Percentiles rank a stretch among this genome's conserved stretches.
These are phyloP conservation scores for Phaedon cochleariae DNA, from an alignment of 2,888 invertebrate species.

Conservation along the genomic window DNA sequence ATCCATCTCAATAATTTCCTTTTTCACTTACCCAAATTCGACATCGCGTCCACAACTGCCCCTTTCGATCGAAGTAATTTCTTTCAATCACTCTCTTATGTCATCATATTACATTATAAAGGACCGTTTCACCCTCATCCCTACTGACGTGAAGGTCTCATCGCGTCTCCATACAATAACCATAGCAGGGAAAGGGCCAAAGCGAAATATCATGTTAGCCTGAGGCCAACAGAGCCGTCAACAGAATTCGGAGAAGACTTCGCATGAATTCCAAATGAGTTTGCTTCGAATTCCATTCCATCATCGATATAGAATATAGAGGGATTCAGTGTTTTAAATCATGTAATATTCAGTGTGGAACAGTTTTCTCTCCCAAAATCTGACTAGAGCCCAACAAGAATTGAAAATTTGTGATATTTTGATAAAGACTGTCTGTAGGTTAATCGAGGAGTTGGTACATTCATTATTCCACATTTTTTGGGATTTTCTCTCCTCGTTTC, in stretches of 20 bases:
- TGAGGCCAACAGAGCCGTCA: slow-evolving; percentile 7
- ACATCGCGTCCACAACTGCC: neutral
- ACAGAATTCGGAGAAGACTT: neutral
- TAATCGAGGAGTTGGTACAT: no score
- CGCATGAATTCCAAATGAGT: neutral
- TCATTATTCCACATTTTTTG: no score
- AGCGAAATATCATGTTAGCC: slow-evolving; percentile 21
- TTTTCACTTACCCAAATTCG: neutral
- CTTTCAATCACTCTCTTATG: slow-evolving; percentile 2
- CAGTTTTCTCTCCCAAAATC: neutral
- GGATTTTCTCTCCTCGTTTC: no score
- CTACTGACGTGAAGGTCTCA: neutral
- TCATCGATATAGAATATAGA: neutral
- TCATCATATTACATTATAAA: neutral
- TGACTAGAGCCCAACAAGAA: no score
- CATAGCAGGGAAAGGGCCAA: slow-evolving; percentile 11
- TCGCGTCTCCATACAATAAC: neutral
- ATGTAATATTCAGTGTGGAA: neutral
- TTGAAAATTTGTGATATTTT: no score
- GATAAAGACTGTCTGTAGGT: no score
- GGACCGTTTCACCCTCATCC: neutral
- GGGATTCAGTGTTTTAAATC: neutral
- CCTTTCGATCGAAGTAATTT: neutral
- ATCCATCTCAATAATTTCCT: neutral
- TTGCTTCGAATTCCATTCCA: neutral